phyloP scores from a whole-genome alignment of 2,888 invertebrate genomes.

The Junonia oenone region DNA sequence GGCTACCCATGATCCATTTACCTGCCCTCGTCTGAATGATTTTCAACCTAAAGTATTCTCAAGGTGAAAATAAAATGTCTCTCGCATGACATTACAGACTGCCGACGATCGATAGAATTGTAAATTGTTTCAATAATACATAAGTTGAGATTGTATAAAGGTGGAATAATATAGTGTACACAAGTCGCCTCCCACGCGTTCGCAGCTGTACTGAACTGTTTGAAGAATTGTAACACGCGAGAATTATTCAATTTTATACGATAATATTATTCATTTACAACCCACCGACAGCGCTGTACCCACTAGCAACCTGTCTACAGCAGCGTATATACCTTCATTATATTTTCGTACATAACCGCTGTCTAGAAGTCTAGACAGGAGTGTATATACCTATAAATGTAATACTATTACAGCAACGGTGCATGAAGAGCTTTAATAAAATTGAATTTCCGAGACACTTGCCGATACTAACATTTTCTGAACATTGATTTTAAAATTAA shows the following conservation, averaged over 20 bases:
- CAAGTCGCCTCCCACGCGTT: constrained; percentile 29
- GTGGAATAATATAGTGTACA: constrained; percentile 27
- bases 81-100: constrained; percentile 55
- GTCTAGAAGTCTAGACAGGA: constrained; percentile 35
- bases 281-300: constrained; percentile 8
- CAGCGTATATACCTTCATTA: constrained; percentile 17
- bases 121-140: constrained; percentile 59
- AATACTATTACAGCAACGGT: constrained; percentile 13
- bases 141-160: constrained; percentile 36
- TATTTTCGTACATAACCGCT: constrained; percentile 27
- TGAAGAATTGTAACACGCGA: constrained; percentile 22
- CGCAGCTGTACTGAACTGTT: constrained; percentile 21
- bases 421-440: constrained; percentile 10
- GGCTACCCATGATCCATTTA: constrained; percentile 32
- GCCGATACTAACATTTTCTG: too few relatives aligned
- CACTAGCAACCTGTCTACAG: constrained; percentile 11
- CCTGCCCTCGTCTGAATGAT: constrained; percentile 40
- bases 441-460: not conserved
- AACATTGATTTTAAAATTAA: not conserved
- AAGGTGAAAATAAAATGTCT: constrained; percentile 64
- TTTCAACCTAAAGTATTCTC: constrained; percentile 51
- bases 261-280: constrained; percentile 23
- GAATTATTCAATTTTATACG: constrained; percentile 19
- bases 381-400: constrained; percentile 18
- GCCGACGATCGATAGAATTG: constrained; percentile 63